These are phyloP conservation scores for Carapus acus DNA, from an alignment of 2,797 vertebrate species.

Conservation along the genomic window DNA sequence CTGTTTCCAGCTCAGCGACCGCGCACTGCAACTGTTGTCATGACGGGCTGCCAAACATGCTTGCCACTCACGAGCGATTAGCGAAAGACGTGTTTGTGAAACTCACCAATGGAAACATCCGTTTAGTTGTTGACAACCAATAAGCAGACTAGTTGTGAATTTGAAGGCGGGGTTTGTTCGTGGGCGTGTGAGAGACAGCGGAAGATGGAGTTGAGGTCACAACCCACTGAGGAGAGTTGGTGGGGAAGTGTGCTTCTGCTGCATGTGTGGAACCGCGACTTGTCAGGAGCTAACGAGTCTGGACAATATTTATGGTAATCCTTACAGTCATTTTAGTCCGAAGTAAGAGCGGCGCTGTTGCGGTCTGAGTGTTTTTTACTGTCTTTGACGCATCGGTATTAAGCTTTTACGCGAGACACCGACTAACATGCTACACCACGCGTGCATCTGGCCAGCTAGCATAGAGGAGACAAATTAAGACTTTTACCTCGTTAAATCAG, in stretches of 20 bases:
- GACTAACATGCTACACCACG: slow-evolving; percentile 29
- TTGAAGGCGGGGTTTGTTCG: slow-evolving; percentile 33
- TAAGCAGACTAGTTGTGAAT: not conserved
- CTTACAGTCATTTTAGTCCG: not conserved
- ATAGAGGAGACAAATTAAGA: not conserved
- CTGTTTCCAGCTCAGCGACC: too few relatives aligned
- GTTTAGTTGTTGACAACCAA: slow-evolving; percentile 1
- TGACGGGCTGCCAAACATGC: slow-evolving; percentile 19
- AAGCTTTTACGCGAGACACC: not conserved
- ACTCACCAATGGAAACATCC: slow-evolving; percentile 29
- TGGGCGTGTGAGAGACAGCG: slow-evolving; percentile 38
- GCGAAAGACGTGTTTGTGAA: not conserved
- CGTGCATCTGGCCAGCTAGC: slow-evolving; percentile 19
- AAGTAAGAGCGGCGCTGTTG: not conserved
- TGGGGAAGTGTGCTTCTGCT: slow-evolving; percentile 27
- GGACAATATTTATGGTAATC: not conserved
- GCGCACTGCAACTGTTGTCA: too few relatives aligned
- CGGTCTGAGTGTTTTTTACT: not conserved
- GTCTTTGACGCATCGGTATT: not conserved
- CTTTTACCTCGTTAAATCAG: not conserved
- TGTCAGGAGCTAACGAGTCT: not conserved
- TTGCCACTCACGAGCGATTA: too few relatives aligned
- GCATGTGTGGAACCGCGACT: not conserved
- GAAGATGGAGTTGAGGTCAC: slow-evolving; percentile 66
- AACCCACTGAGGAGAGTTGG: slow-evolving; percentile 28